Evolutionary conservation across 2,888 invertebrate species (phyloP), one percentile per base, ranked within the genome.

Genomic region (Drosophila yooni): DNA sequence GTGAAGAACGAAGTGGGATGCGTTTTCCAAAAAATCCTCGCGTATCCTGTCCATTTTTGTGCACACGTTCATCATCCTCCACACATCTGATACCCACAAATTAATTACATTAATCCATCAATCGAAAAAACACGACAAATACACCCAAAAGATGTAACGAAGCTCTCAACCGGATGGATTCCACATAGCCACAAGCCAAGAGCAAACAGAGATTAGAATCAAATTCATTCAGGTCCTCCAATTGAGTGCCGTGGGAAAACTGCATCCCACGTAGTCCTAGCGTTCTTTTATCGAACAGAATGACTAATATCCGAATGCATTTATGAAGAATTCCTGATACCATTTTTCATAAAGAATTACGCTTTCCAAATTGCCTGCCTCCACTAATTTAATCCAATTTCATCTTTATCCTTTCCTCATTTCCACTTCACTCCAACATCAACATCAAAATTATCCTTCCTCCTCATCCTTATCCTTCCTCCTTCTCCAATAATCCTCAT

Each of bases 191-290:
- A 38, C 46, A 46, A 46, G 46, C 46, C 46, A 66, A 76, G 43
- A 66, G 53, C 58, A 76, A 79, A 79, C 1, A 38, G 59, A 65
- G 58, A 38, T 65, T 53, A 57, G n/a, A 68, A 70, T 62, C 52
- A 67, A 61, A 72, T 54, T 60, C 33, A 72, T 54, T 60, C 29
- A 53, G 66, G 59, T 74, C 62, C 63, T 74, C 74, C 79, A 58
- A 46, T 66, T 62, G 62, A 65, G 72, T 61, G 71, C 53, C 69
- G 71, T 85, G 71, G 85, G 78, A 57, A 69, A 70, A 80, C 60
- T 60, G 84, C 54, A 82, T 86, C 85, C 85, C 83, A 87, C 85
- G 85, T 76, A 80, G 85, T 86, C 76, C 79, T 82, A 86, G 76
- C 34, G 68, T 48, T 57, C 53, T 34, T 64, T 56, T 59, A 53